phyloP scores from a whole-genome alignment of 2,797 vertebrate species.

The Tangara arthus region DNA sequence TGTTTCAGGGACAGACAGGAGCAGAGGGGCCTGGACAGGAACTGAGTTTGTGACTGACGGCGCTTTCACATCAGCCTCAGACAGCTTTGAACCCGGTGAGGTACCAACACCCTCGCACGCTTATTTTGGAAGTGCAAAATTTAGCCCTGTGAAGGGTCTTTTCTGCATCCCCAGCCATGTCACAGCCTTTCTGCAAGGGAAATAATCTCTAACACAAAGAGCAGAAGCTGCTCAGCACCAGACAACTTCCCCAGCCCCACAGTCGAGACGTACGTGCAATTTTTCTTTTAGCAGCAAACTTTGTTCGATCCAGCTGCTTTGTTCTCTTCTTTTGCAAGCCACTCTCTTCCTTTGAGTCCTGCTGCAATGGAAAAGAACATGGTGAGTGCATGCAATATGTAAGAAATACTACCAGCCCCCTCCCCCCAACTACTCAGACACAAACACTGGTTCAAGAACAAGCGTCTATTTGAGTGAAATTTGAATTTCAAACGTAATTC shows the following conservation, averaged over 20 bases:
- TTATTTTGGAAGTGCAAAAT: not conserved
- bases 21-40: not conserved
- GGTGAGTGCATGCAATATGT: conserved; percentile 28
- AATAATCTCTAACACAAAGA: not conserved
- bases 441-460: conserved; percentile 46
- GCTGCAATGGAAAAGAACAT: conserved; percentile 64
- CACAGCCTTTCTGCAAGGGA: not conserved
- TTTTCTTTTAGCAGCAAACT: conserved; percentile 75
- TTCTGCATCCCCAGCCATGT: not conserved
- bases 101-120: not conserved
- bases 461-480: conserved; percentile 49
- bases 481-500: conserved; percentile 66
- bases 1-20: conserved; percentile 10
- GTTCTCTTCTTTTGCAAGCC: conserved; percentile 71
- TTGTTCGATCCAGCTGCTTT: conserved; percentile 70
- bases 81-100: not conserved
- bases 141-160: not conserved
- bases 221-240: not conserved
- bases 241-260: not conserved
- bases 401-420: conserved; percentile 13
- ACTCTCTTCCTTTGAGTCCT: conserved; percentile 75
- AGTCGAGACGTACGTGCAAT: conserved; percentile 76
- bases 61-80: not conserved
- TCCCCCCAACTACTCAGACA: not conserved
- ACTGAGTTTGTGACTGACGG: not conserved